Base-by-base conservation (phyloP, 2,888 invertebrate species). In the Lasioglossum zephyrum region DNA sequence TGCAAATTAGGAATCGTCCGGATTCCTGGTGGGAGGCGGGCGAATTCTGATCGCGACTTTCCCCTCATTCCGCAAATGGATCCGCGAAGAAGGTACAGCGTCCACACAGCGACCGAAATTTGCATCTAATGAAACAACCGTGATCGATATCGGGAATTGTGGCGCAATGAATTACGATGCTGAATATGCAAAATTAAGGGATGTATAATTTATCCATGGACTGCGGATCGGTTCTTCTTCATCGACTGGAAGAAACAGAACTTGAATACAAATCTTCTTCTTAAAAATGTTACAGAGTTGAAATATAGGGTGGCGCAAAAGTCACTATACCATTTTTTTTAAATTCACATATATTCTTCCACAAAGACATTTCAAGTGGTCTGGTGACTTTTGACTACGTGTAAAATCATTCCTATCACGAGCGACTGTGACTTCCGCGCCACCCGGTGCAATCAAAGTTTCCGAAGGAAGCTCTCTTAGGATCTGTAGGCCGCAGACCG, bases 1-100 rank as follows among this genome's bases (percentile, higher is more conserved):
- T 82, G 73, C 86, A 82, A 86, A 85, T 85, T 82, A 81, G 73
- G 36, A 53, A 49, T 78, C 53, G 81, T 72, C 73, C 72, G 26
- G 49, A 26, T 22, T 22, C 36, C 22, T 36, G 36, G 22, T 18
- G 73, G n/a, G 63, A 4, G 16, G 4, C 63, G 63, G 63, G 16
- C 63, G 63, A 63, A 63, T 31, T 63, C 63, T 31, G 63, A 63
- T 63, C 63, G 63, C 31, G 63, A 63, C 31, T 63, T 63, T 31
- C 63, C 31, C 31, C 63, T 31, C 31, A 31, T 63, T 16, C 31
- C 13, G 26, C 31, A 31, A 63, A 63, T 31, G 66, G 36, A 36
- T 39, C 4, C 66, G 66, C 66, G 9, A 63, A 11, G 66, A 73
- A 26, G 26, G 13, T 6, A 60, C 13, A 5, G 16, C 31, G 6